Evolutionary conservation across 37 sponge, comb jelly and placozoan species (phyloP).

Genomic region (Theonella swinhoei): DNA sequence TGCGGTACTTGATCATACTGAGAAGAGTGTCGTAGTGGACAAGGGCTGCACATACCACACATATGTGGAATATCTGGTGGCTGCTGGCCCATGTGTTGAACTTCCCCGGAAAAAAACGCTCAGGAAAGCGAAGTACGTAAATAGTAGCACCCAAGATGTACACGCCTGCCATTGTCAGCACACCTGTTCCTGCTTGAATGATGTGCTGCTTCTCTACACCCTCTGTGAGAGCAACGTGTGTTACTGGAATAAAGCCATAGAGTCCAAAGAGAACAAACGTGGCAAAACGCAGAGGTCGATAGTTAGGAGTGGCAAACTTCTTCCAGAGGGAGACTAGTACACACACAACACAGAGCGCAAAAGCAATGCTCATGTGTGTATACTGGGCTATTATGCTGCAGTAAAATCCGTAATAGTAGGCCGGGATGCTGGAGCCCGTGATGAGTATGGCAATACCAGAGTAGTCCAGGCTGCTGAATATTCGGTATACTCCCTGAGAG

Average conservation of each 20-base stretch:
- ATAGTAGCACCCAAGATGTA: slow-evolving; percentile 86
- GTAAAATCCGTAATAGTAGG: slow-evolving; percentile 93
- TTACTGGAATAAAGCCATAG: slow-evolving; percentile 80
- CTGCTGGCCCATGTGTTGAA: slow-evolving; percentile 93
- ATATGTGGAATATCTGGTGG: slow-evolving; percentile 97
- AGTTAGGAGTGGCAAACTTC: slow-evolving; percentile 71
- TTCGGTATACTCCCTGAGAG: slow-evolving; percentile 58
- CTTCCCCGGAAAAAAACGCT: slow-evolving; percentile 88
- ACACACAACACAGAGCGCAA: slow-evolving; percentile 62
- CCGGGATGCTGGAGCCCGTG: slow-evolving; percentile 88
- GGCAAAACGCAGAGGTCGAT: slow-evolving; percentile 66
- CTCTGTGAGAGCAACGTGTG: slow-evolving; percentile 62
- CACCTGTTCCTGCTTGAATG: slow-evolving; percentile 34
- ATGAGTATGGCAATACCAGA: slow-evolving; percentile 93
- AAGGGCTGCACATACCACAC: slow-evolving; percentile 80
- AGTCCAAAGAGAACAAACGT: slow-evolving; percentile 86
- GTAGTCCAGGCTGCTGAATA: slow-evolving; percentile 88
- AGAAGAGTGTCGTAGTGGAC: slow-evolving; percentile 85
- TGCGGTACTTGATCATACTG: slow-evolving; percentile 71
- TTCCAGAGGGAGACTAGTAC: slow-evolving; percentile 69
- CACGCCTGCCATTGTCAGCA: slow-evolving; percentile 68
- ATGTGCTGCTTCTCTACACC: slow-evolving; percentile 51
- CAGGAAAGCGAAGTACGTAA: slow-evolving; percentile 89
- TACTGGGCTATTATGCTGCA: slow-evolving; percentile 52
- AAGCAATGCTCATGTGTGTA: slow-evolving; percentile 53